Base-by-base conservation (phyloP, 92 coral and sea anemone genomes). In the Porites cylindrica region DNA sequence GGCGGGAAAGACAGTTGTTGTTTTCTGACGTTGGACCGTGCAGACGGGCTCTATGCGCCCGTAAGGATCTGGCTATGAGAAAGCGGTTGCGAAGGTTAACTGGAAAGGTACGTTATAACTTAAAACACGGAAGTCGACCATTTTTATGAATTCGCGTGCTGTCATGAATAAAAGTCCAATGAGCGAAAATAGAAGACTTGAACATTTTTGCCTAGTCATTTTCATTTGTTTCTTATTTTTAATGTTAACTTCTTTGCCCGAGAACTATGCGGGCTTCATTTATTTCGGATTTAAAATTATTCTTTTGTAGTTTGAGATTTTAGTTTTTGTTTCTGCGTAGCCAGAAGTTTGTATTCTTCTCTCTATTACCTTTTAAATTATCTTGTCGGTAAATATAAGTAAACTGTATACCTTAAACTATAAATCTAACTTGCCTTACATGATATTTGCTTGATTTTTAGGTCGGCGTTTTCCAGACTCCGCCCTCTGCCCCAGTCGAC, bases 11-110 rank as follows among this genome's bases (percentile, higher is more conserved):
- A 63, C 88, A 90, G 32, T 89, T 63, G 61, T 80, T 97, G 71
- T 90, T 97, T 78, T 87, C 95, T n/a, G 87, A 89, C 64, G 93
- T 97, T 62, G 99, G 99, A 12, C 98, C 99, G 13, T 97, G 99
- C 80, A 91, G 99, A 21, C 98, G 99, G 13, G 99, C 98, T 4
- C 81, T 97, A 83, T 97, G 99, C 67, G 99, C 99, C 29, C 96
- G 99, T 9, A 84, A 94, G 67, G 99, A 97, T 65, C 89, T 97
- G 82, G 92, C 91, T 83, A 97, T 97, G 73, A 85, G 99, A 24
- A 97, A 97, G 83, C 97, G 96, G 52, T 97, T 97, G 21, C 93
- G 99, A 24, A 87, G 91, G 66, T 87, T 95, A 51, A 91, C 98
- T 10, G 90, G 82, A 65, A 97, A 97, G 98, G 99, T 97, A 85